Evolutionary conservation across 2,113 vertebrate species (phyloP).

Genomic region (Chaetops frenatus): DNA sequence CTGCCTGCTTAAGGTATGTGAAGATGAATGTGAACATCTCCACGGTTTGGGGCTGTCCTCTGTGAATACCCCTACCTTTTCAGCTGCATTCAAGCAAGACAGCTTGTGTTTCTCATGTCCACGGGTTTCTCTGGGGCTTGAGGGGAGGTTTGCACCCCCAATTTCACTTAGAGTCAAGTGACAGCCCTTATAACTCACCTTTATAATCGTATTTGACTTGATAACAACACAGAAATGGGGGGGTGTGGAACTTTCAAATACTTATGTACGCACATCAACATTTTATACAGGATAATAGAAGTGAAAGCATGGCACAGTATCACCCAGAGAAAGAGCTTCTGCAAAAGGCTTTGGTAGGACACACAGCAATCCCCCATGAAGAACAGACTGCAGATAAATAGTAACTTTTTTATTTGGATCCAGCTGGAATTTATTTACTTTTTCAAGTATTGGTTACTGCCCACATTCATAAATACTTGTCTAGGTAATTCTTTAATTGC

Average conservation of each 20-base stretch:
- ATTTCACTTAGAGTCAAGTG: background rate
- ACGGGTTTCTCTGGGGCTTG: accelerated
- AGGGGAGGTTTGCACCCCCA: background rate
- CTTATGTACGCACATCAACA: background rate
- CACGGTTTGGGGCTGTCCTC: accelerated
- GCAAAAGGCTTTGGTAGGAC: background rate
- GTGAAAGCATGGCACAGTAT: background rate
- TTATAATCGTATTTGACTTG: background rate
- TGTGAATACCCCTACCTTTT: background rate
- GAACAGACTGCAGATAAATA: background rate
- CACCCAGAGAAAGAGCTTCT: background rate
- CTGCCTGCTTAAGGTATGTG: background rate
- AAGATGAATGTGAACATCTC: background rate
- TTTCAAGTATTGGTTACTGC: background rate
- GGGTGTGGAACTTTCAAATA: background rate
- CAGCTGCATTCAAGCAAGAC: background rate
- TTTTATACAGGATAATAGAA: background rate
- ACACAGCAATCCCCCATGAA: background rate
- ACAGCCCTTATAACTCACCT: background rate
- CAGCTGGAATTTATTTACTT: background rate
- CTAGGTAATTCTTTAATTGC: background rate
- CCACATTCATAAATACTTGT: background rate
- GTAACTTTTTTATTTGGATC: background rate
- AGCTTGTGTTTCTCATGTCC: background rate
- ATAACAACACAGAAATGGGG: background rate